Conservation (phyloP, 2,113 vertebrate species). For the Labeo rohita region DNA sequence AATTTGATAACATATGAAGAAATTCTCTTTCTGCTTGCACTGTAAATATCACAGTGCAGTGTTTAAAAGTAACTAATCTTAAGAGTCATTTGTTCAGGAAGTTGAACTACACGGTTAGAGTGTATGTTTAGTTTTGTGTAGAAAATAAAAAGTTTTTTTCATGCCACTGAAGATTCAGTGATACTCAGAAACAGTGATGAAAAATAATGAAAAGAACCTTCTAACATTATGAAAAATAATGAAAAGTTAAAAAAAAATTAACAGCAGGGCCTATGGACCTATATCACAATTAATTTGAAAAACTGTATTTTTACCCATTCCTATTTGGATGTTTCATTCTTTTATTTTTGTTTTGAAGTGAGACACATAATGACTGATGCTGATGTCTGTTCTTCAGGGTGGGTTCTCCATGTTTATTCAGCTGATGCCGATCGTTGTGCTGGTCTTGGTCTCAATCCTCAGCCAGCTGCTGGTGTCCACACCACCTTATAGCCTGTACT, state of each 20-base stretch:
- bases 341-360: background rate
- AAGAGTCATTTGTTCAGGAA: too few species aligned
- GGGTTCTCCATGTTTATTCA: conserved; percentile 98
- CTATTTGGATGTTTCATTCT: background rate
- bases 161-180: too few species aligned
- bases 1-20: background rate
- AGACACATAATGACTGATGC: background rate
- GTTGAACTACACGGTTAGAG: background rate
- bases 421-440: conserved; percentile 93
- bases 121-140: background rate
- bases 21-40: background rate
- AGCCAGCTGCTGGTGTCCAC: conserved; percentile 98
- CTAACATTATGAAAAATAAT: too few species aligned
- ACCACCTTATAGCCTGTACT: conserved; percentile 92
- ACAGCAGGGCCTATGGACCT: background rate
- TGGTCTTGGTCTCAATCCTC: conserved; percentile 93
- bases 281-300: background rate
- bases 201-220: too few species aligned
- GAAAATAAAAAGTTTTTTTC: background rate
- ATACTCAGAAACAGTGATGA: too few species aligned
- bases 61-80: background rate
- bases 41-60: background rate
- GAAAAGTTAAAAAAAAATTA: too few species aligned
- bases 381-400: conserved; percentile 75
- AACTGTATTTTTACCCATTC: background rate